Conservation (phyloP, 2,797 vertebrate species). For the Diplodus puntazzo region DNA sequence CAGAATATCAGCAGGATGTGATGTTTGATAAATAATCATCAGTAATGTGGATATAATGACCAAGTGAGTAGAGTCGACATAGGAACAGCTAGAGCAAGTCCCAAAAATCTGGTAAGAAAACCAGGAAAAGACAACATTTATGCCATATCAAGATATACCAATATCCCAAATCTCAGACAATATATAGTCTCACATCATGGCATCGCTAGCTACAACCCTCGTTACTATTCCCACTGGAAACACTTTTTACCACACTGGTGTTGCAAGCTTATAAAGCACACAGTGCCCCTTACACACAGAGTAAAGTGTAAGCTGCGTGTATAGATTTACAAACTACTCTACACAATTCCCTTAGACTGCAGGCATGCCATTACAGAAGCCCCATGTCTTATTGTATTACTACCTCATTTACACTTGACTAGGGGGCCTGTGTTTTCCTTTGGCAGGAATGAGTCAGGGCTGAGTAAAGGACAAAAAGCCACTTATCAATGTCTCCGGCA, state of each 20-base stretch:
- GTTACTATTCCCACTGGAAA: neutral
- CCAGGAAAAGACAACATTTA: too few species aligned
- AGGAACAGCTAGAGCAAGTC: too few species aligned
- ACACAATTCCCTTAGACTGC: constrained; percentile 23
- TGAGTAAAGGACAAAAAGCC: constrained; percentile 21
- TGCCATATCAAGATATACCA: too few species aligned
- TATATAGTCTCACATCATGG: too few species aligned
- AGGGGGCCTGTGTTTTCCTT: neutral
- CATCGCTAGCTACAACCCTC: neutral
- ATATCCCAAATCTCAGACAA: too few species aligned
- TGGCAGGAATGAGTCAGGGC: neutral
- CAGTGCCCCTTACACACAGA: neutral
- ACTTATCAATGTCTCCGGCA: constrained; percentile 7
- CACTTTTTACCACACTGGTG: too few species aligned
- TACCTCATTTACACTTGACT: constrained; percentile 42
- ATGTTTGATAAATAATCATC: too few species aligned
- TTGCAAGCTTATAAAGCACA: neutral
- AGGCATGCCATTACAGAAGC: constrained; percentile 16
- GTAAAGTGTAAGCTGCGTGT: neutral
- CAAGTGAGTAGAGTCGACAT: too few species aligned
- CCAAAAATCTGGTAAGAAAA: too few species aligned
- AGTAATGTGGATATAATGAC: too few species aligned
- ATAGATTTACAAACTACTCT: neutral
- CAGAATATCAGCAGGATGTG: too few species aligned
- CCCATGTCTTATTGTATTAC: constrained; percentile 28